Evolutionary conservation across 2,113 vertebrate species (phyloP).

Genomic region (Cranoglanis bouderius): DNA sequence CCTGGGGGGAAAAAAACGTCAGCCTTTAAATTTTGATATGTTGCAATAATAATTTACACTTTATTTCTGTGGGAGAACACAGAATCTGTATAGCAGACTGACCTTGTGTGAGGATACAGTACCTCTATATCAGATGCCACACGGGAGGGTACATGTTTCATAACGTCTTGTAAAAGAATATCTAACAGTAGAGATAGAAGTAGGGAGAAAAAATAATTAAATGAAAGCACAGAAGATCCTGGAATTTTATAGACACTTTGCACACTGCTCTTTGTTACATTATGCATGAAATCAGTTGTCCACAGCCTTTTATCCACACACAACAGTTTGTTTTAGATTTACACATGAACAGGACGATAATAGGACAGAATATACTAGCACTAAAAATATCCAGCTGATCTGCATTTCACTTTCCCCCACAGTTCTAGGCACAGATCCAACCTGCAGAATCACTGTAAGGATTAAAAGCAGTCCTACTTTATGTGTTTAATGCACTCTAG

Average conservation of each 20-base stretch:
- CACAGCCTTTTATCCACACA: background rate
- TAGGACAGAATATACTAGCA: background rate
- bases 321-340: background rate
- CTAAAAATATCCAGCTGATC: constrained; percentile 21
- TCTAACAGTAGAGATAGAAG: background rate
- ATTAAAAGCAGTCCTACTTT: background rate
- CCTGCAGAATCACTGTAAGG: background rate
- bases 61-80: background rate
- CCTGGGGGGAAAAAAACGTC: background rate
- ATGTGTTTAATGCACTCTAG: background rate
- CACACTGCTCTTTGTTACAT: no score
- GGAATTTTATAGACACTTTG: no score
- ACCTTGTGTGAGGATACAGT: background rate
- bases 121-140: background rate
- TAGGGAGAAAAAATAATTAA: background rate
- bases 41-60: background rate
- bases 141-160: background rate
- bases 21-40: background rate
- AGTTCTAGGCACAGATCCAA: constrained; percentile 18
- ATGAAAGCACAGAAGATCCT: background rate
- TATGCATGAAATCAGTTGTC: background rate
- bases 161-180: background rate
- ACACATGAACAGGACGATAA: background rate
- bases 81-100: background rate
- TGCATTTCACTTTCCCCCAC: background rate